phyloP scores from a whole-genome alignment of 2,113 vertebrate species.

The Chionomys nivalis region DNA sequence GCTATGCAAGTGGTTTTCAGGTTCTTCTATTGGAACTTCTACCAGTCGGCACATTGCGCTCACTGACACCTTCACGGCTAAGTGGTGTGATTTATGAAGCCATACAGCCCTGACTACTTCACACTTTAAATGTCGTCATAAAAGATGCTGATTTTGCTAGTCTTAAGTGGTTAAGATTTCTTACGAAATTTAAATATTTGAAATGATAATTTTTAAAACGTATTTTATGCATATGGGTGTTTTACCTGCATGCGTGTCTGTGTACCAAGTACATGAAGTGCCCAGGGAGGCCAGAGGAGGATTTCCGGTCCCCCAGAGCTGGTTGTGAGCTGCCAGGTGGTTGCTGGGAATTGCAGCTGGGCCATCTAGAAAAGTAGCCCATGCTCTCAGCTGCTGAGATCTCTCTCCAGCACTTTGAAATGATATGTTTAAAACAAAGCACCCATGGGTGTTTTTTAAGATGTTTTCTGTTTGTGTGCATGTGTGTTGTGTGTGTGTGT shows the following conservation, averaged over 20 bases:
- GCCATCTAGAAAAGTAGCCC: not conserved
- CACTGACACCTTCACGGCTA: not conserved
- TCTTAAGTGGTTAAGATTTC: not conserved
- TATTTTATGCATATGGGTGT: not conserved
- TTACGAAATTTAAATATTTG: conserved; percentile 64
- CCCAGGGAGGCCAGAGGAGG: not conserved
- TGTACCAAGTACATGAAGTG: not conserved
- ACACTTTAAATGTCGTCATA: not conserved
- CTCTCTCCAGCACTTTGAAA: not conserved
- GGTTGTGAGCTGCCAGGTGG: not conserved
- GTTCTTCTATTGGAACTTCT: conserved; percentile 58
- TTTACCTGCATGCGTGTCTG: not conserved
- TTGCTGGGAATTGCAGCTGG: not conserved
- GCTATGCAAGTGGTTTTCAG: conserved; percentile 58
- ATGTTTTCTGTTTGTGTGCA: not conserved
- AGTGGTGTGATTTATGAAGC: not conserved
- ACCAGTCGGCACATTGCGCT: not conserved
- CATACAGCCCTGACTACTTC: not conserved
- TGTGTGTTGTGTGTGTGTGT: too few relatives aligned
- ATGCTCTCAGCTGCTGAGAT: not conserved
- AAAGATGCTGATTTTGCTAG: not conserved
- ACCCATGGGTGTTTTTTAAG: not conserved
- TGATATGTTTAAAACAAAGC: conserved; percentile 53
- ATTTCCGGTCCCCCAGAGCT: too few relatives aligned
- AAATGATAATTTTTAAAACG: conserved; percentile 17